These are phyloP conservation scores for Hemichromis elongatus DNA, from an alignment of 2,113 vertebrate genomes.

Conservation along the genomic window DNA sequence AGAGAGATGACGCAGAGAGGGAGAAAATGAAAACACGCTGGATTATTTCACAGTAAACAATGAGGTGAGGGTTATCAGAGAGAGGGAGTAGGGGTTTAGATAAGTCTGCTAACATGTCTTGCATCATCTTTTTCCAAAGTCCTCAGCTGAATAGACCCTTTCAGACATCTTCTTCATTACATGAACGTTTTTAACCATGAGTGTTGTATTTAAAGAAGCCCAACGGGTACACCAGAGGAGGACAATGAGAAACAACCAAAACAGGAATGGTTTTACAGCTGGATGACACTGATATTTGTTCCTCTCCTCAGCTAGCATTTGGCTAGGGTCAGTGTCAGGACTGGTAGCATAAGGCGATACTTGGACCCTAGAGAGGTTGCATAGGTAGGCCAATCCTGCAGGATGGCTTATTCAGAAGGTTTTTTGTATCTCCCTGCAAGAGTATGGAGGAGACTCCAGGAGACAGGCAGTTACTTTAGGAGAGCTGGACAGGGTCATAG, in stretches of 20 bases:
- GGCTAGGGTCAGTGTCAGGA: background rate
- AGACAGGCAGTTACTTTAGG: background rate
- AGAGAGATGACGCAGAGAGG: background rate
- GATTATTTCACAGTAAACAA: slow-evolving; percentile 5
- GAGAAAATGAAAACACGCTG: background rate
- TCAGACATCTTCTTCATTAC: background rate
- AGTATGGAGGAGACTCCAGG: no score
- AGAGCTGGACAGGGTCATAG: background rate
- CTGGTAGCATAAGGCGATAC: accelerated
- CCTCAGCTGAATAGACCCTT: background rate
- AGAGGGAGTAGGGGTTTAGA: background rate
- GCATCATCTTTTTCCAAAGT: background rate
- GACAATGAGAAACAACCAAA: background rate
- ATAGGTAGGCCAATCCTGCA: background rate
- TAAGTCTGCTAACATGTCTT: background rate
- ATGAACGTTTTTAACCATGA: background rate
- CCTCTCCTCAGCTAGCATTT: background rate
- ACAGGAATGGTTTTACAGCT: background rate
- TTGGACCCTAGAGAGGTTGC: background rate
- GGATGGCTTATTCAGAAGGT: background rate
- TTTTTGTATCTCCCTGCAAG: background rate
- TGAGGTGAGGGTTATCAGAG: background rate
- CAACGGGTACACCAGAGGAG: background rate
- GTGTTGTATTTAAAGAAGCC: background rate
- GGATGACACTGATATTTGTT: background rate